Base-by-base conservation (phyloP, 2,797 vertebrate genomes). In the Zonotrichia albicollis region DNA sequence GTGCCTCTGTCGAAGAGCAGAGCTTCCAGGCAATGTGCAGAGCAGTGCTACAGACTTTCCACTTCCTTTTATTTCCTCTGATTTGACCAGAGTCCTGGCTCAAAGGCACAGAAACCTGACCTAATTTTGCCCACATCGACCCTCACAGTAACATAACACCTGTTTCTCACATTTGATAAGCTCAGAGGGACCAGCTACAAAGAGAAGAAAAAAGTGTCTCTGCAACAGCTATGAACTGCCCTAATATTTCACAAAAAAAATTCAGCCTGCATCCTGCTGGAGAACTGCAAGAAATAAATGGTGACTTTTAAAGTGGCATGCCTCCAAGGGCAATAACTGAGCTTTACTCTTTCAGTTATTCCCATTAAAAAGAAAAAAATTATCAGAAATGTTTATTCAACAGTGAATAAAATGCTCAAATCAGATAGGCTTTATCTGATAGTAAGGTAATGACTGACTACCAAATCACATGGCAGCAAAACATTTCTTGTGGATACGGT, bases 361-460 rank as follows among this genome's bases (percentile, higher is more conserved):
- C 96, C 84, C 78, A 95, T 88, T 84, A 61, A 65, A 93, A 94
- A 89, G 67, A 75, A 90, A 95, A 90, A 95, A 96, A 87, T 70
- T 84, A 96, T 96, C 95, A 95, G 94, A 96, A 97, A 96, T 97
- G 93, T 97, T 98, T 98, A 98, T 97, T 98, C 97, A 98, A 93
- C 76, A 97, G 95, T 48, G 95, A 98, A 98, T 95, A 86, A 91
- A 98, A 98, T 2, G n/a, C 92, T 82, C 61, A 67, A 95, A 97
- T 98, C 97, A 95, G 98, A 98, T 97, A 96, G 93, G 87, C 65
- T 95, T 97, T 98, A 99, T 98, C 98, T 98, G 97, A 97, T 98
- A 96, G 91, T 22, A 95, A 96, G 97, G 96, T 97, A 97, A 95
- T 80, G 97, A 96, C 94, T 90, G 81, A 95, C 80, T 98, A 98